Conservation (phyloP, 2,888 invertebrate species). For the Scrobipalpa costella region DNA sequence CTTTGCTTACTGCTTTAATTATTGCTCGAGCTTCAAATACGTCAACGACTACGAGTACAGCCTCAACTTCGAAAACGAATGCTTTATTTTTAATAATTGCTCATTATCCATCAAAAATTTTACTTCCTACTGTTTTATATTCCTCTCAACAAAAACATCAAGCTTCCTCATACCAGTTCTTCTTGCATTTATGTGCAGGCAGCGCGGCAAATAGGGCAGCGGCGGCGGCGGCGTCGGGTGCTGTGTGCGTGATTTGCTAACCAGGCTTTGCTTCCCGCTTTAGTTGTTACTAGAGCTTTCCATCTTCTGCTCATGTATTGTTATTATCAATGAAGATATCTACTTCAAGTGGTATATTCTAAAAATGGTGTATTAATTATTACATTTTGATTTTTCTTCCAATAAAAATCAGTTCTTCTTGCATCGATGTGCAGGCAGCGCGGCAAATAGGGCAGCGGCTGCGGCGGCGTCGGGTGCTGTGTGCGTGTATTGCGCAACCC, state of each 20-base stretch:
- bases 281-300: too few species aligned
- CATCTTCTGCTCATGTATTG: too few species aligned
- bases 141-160: background rate
- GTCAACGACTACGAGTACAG: too few species aligned
- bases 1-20: background rate
- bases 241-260: too few species aligned
- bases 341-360: too few species aligned
- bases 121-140: background rate
- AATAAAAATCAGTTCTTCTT: slow-evolving; percentile 25
- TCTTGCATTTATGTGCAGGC: slow-evolving; percentile 35
- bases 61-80: background rate
- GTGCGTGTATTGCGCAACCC: slow-evolving; percentile 64
- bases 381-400: too few species aligned
- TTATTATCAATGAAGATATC: too few species aligned
- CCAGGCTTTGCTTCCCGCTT: background rate
- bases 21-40: too few species aligned
- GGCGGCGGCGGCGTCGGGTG: slow-evolving; percentile 35
- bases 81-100: too few species aligned
- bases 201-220: slow-evolving; percentile 31
- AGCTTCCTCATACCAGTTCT: background rate
- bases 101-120: too few species aligned
- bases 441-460: slow-evolving; percentile 31
- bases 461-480: slow-evolving; percentile 29
- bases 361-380: too few species aligned
- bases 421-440: slow-evolving; percentile 33